Evolutionary conservation across 2,113 vertebrate species (phyloP).

Genomic region (Aphyosemion australe): DNA sequence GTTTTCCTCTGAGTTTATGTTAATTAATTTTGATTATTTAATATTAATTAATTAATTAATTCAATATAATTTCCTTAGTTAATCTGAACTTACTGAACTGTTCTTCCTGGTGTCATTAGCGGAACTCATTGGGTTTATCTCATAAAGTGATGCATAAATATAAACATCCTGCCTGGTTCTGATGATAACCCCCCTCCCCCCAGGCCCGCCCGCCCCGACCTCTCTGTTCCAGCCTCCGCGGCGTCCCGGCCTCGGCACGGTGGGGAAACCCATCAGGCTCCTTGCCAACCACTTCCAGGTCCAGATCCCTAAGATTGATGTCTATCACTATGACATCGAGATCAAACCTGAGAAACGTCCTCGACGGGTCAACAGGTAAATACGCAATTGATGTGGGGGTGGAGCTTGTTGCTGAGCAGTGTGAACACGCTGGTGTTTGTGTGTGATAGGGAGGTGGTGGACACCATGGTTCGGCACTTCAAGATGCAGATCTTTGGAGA

Average conservation of each 20-base stretch:
- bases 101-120: no score
- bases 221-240: slow-evolving; percentile 97
- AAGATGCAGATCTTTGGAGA: slow-evolving; percentile 99
- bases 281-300: slow-evolving; percentile 99
- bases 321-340: slow-evolving; percentile 99
- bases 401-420: neutral
- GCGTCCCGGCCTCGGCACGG: slow-evolving; percentile 95
- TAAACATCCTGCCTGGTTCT: no score
- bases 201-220: slow-evolving; percentile 88
- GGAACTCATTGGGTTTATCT: no score
- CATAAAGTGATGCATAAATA: no score
- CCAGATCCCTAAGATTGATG: slow-evolving; percentile 99
- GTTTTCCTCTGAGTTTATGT: no score
- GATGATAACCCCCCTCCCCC: neutral
- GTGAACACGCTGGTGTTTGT: neutral
- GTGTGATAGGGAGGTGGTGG: slow-evolving; percentile 90
- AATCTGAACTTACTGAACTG: no score
- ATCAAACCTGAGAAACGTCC: slow-evolving; percentile 99
- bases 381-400: neutral
- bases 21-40: no score
- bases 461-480: slow-evolving; percentile 98
- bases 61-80: no score
- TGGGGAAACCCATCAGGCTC: slow-evolving; percentile 97
- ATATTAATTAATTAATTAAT: no score
- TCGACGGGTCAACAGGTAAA: slow-evolving; percentile 96